Base-by-base conservation (phyloP, 2,113 vertebrate species). In the Aspiorhynchus laticeps region DNA sequence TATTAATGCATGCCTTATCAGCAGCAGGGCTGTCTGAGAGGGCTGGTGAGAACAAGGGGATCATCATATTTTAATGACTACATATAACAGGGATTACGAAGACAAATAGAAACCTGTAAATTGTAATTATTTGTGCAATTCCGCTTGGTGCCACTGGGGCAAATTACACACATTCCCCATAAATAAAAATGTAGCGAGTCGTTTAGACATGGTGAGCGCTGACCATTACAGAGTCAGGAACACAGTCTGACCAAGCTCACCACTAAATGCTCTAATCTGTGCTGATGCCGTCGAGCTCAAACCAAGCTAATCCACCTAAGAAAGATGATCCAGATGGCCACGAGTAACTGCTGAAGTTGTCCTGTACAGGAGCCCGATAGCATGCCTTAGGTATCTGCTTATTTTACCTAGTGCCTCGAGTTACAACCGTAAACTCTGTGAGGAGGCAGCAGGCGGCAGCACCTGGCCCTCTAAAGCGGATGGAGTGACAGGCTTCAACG, bases 291-390 rank as follows among this genome's bases (percentile, higher is more conserved):
- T 90, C 88, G 53, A 90, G 91, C 94, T 96, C 91, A 94, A 92
- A 94, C 93, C 41, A 83, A 36, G 88, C 91, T 96, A 95, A 95
- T 97, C 95, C 95, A 92, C 65, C 86, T 91, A 95, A 94, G 94
- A 95, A 95, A 95, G 91, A 93, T 91, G 90, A 92, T 90, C 91
- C 96, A 96, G 95, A 96, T 95, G 95, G 95, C 90, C 88, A 78
- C 24, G 92, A 94, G 95, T 95, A 96, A 96, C 95, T 96, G 95
- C 91, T 92, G 87, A 85, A 87, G 85, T 19, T 53, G 17, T 51
- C 41, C 33, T 36, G 9, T 92, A 88, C 90, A 93, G 92, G 92
- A 95, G 91, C 91, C 83, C 86, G 85, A 84, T 43, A 86, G 90
- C 93, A 93, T 91, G 91, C 92, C 92, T 93, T 86, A 85, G 93